phyloP scores from a whole-genome alignment of 2,797 vertebrate species.

The Botia kubotai region DNA sequence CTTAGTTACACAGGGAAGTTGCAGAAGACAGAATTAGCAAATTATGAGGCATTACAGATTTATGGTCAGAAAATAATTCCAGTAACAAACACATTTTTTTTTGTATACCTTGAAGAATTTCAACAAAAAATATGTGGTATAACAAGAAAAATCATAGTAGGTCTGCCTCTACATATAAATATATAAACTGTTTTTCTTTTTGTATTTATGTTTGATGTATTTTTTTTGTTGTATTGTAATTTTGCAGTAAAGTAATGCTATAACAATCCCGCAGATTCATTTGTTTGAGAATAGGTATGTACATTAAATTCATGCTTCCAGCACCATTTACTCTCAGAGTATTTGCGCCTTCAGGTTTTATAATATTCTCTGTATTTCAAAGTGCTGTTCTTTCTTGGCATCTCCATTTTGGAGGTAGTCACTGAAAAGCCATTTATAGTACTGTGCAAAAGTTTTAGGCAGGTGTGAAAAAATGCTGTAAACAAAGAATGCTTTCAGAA shows the following conservation, averaged over 20 bases:
- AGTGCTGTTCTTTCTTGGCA: slow-evolving; percentile 46
- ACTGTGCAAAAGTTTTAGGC: too few species aligned
- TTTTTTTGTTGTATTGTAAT: slow-evolving; percentile 68
- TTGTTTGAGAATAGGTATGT: slow-evolving; percentile 41
- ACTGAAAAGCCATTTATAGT: slow-evolving; percentile 57
- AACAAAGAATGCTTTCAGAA: too few species aligned
- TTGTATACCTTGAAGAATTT: background rate
- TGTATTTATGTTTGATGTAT: slow-evolving; percentile 59
- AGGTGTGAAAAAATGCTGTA: too few species aligned
- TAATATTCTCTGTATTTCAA: slow-evolving; percentile 6
- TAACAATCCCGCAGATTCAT: slow-evolving; percentile 53
- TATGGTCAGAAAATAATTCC: background rate
- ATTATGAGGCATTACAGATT: background rate
- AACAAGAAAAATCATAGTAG: slow-evolving; percentile 14
- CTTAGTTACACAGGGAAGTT: background rate
- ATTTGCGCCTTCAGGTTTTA: slow-evolving; percentile 20
- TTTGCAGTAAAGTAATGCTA: slow-evolving; percentile 65
- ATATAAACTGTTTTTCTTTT: slow-evolving; percentile 70
- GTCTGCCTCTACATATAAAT: slow-evolving; percentile 62
- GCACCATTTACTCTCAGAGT: slow-evolving; percentile 56
- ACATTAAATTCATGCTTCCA: slow-evolving; percentile 55
- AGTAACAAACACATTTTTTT: too few species aligned
- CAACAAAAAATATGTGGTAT: slow-evolving; percentile 21
- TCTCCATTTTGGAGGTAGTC: slow-evolving; percentile 29
- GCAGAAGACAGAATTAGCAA: background rate